phyloP scores from a whole-genome alignment of 2,888 invertebrate genomes.

The Epistrophe eligans region DNA sequence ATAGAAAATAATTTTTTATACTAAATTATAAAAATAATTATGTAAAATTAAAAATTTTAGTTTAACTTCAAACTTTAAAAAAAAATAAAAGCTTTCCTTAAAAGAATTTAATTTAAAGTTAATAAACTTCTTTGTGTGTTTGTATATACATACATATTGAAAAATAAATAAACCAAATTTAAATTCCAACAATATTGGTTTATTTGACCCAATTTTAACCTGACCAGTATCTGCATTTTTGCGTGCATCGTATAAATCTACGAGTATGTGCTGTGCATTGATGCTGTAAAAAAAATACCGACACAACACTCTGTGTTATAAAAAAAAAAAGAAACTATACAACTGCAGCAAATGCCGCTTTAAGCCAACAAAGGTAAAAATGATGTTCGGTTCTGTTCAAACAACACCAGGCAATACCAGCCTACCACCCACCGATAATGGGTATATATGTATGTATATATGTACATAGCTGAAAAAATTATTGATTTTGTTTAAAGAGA shows the following conservation, averaged over 20 bases:
- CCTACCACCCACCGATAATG: neutral
- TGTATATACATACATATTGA: neutral
- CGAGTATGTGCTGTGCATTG: neutral
- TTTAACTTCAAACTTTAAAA: neutral
- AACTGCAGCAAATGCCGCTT: constrained; percentile 52
- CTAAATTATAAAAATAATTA: no score
- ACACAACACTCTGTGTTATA: constrained; percentile 10
- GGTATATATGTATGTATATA: no score
- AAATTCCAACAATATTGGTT: constrained; percentile 22
- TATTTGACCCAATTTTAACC: constrained; percentile 20
- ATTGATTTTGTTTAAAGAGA: constrained; percentile 37
- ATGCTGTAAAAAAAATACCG: constrained; percentile 2
- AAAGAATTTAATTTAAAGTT: neutral
- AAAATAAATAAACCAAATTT: neutral
- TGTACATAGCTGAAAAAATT: constrained; percentile 1
- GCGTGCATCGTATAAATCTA: constrained; percentile 8
- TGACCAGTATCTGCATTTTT: constrained; percentile 17
- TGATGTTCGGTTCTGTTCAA: constrained; percentile 24
- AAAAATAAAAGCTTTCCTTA: neutral
- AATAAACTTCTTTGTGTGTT: neutral
- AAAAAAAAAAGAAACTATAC: constrained; percentile 20
- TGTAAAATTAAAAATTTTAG: no score
- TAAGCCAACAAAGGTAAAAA: constrained; percentile 34
- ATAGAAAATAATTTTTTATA: no score
- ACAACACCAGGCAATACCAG: neutral